Base-by-base conservation (phyloP, 2,113 vertebrate genomes). In the Anarhynchus alexandrinus region DNA sequence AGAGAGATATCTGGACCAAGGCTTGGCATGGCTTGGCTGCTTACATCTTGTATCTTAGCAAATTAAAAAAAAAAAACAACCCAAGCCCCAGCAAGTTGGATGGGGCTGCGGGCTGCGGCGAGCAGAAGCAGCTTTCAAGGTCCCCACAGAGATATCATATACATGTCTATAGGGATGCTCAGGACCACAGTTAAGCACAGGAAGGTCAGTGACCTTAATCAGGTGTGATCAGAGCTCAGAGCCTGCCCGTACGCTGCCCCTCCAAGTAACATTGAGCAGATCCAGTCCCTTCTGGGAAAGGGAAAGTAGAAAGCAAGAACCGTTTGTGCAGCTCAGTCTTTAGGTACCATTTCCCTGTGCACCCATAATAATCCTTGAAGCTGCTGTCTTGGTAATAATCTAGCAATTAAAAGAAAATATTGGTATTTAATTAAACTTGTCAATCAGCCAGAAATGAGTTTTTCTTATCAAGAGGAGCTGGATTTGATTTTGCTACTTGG, bases 341-440 rank as follows among this genome's bases (percentile, higher is more conserved):
- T 73, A 66, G 69, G 27, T 87, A 55, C 55, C 74, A 51, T 90
- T 94, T 86, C 13, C 26, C 18, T 21, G 66, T 70, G 80, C 87
- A 71, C 16, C 25, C 27, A 0, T 72, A 88, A 49, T 80, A 93
- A 94, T 80, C 83, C 67, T 16, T 16, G 36, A 93, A 96, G 58
- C 62, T 86, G 66, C 96, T 96, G 74, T 82, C 86, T 85, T 74
- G 70, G 90, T 96, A 93, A 96, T 96, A 94, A 94, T 93, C 69
- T 82, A 94, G 94, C 90, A 97, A 97, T 97, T 96, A 97, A 97
- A 96, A 66, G 36, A 82, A 89, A 95, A 93, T 82, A 90, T 52
- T 73, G 30, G 47, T 95, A 88, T 92, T 94, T 97, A 92, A 97
- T 98, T 97, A 97, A 97, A 82, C 62, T 90, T 97, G 93, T 66